Base-by-base conservation (phyloP, 2,113 vertebrate genomes). In the Pleuronectes platessa region DNA sequence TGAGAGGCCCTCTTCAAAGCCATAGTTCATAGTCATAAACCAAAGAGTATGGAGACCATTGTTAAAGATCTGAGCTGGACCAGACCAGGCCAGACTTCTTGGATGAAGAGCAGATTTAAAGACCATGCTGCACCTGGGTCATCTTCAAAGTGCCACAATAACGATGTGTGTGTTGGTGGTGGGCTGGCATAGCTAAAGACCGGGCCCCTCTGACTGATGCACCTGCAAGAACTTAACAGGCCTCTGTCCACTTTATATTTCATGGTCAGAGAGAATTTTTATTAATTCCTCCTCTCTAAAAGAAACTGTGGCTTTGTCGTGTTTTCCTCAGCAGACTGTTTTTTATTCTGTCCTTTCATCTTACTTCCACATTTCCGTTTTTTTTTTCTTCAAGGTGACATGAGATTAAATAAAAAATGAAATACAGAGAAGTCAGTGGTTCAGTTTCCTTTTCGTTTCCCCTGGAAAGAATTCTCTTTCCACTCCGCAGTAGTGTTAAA, bases 41-140 rank as follows among this genome's bases (percentile, higher is more conserved):
- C 62, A 71, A 53, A 49, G 24, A 88, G 68, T 54, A 85, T 76
- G 78, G 61, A 84, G 84, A 65, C 80, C 67, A 71, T 72, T 78
- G 77, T 84, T 93, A 93, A 92, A 89, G 90, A 91, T 89, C 83
- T 80, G 74, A 89, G 76, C 82, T 66, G 58, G 62, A 60, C 75
- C 86, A 82, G 72, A 47, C 63, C 56, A 60, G 53, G 47, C 72
- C 87, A 87, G 75, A 81, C 74, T 69, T 81, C 68, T 86, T 76
- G 75, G 80, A 63, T 76, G 70, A 85, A 88, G 88, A 87, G 92
- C 72, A 49, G 40, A 72, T 88, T 92, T 92, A 86, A 90, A 91
- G 83, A 84, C 85, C 65, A 55, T 56, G 62, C 79, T 85, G 88
- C 91, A 93, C 91, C 92, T 92, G 91, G 93, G 83, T 90, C 82